Conservation (phyloP, 2,888 invertebrate genomes). For the Drosophila falleni region DNA sequence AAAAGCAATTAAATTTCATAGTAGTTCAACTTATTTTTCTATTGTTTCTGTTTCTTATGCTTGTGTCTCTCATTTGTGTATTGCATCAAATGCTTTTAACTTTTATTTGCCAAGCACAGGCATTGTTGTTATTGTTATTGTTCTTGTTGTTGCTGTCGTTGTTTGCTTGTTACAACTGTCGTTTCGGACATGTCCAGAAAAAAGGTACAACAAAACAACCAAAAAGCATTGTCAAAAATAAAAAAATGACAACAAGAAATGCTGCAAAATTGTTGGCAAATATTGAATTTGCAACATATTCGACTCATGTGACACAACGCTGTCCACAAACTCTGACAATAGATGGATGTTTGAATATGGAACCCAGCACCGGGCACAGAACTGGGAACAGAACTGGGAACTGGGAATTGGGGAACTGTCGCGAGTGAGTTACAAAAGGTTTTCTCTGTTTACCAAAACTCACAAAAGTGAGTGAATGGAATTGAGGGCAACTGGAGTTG, state of each 20-base stretch:
- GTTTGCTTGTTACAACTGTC: conserved; percentile 69
- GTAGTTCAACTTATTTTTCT: background rate
- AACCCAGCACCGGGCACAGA: background rate
- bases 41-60: conserved; percentile 29
- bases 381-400: background rate
- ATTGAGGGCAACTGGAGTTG: conserved; percentile 7
- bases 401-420: conserved; percentile 39
- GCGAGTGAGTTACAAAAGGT: conserved; percentile 76
- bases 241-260: conserved; percentile 58
- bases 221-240: conserved; percentile 51
- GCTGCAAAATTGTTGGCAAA: conserved; percentile 84
- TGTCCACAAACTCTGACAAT: conserved; percentile 32
- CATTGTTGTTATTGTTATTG: conserved; percentile 37
- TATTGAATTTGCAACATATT: conserved; percentile 85
- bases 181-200: conserved; percentile 56
- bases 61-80: conserved; percentile 36
- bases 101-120: conserved; percentile 70
- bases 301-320: conserved; percentile 78
- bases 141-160: conserved; percentile 44
- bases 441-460: conserved; percentile 80
- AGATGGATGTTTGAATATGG: conserved; percentile 12
- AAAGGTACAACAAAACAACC: conserved; percentile 3
- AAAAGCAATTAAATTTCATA: background rate
- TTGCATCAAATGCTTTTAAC: conserved; percentile 74
- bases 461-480: conserved; percentile 20